Evolutionary conservation across 2,113 vertebrate species (phyloP), one percentile per base, ranked within the genome.

Genomic region (Willisornis vidua): DNA sequence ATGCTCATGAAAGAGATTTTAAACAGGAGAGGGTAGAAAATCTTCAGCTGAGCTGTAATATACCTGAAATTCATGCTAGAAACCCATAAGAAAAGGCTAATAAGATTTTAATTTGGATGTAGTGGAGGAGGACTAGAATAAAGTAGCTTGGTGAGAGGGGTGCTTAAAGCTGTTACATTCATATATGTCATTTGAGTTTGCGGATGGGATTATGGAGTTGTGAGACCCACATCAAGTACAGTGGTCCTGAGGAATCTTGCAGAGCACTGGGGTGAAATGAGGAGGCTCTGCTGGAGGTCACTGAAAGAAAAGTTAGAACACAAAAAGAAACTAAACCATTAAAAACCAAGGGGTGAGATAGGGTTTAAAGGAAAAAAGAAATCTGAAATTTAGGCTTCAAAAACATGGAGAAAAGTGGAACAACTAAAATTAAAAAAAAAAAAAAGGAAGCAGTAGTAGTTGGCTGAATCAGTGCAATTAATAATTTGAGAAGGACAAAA

Each of bases 301-400:
- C 8, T 4, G 29, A 10, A 39, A 58, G 20, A 37, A 65, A 45
- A 52, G 46, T 3, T 5, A 16, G 6, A 67, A 18, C 23, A 61
- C 17, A 10, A 10, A 45, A 57, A 52, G 20, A 57, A 88, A 58
- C 13, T 0, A 86, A 67, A 4, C 7, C 14, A 14, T 46, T 26
- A 19, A 58, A 48, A 82, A n/a, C 12, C 11, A 39, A 59, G 7
- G 3, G 1, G 7, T 4, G 5, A 7, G 3, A 25, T 2, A 54
- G 45, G 14, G 29, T 49, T 70, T 70, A 31, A 48, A 37, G 16
- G 12, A 46, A 28, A 46, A n/a, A 55, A 23, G 35, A 28, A 19
- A 28, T 39, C 35, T 51, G 54, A 29, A 48, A 23, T 72, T 67
- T 70, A 17, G n/a, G 31, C 14, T 66, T 84, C 12, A 74, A 39